Percentiles rank a stretch among this genome's conserved stretches.
These are phyloP conservation scores for Sus cebifrons DNA, from an alignment of 2,797 vertebrate species.

Conservation along the genomic window DNA sequence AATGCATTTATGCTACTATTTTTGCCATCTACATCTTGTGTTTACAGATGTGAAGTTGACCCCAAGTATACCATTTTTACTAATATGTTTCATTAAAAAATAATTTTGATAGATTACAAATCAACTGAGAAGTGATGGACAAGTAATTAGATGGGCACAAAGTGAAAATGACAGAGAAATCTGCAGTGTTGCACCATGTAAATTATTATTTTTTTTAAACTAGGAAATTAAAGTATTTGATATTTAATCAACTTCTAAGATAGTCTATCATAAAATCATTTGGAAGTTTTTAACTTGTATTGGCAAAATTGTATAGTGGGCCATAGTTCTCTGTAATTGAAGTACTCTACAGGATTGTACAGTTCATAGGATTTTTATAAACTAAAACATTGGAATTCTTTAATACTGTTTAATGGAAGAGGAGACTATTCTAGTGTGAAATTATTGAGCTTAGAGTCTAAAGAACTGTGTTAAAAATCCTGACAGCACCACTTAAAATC, in stretches of 20 bases:
- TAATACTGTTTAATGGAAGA: conserved; percentile 4
- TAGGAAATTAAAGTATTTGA: neutral
- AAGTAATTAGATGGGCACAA: neutral
- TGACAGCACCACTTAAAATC: neutral
- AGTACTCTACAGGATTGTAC: neutral
- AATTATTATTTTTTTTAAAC: neutral
- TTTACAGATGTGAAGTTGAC: neutral
- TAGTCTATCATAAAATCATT: neutral
- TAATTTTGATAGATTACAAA: neutral
- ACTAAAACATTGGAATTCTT: neutral
- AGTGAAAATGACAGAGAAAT: conserved; percentile 19
- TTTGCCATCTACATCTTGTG: neutral
- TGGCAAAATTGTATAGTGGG: neutral
- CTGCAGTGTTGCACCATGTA: neutral
- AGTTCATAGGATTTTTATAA: neutral
- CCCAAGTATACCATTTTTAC: neutral
- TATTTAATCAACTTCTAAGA: neutral
- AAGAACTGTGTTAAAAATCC: neutral
- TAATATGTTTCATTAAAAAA: neutral
- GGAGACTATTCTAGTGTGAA: neutral
- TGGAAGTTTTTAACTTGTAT: neutral
- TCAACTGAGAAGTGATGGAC: neutral
- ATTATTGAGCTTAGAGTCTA: neutral
- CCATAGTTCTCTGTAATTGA: neutral
- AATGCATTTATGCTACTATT: neutral